Evolutionary conservation across 2,888 invertebrate species (phyloP).

Genomic region (Eugnorisma glareosa): DNA sequence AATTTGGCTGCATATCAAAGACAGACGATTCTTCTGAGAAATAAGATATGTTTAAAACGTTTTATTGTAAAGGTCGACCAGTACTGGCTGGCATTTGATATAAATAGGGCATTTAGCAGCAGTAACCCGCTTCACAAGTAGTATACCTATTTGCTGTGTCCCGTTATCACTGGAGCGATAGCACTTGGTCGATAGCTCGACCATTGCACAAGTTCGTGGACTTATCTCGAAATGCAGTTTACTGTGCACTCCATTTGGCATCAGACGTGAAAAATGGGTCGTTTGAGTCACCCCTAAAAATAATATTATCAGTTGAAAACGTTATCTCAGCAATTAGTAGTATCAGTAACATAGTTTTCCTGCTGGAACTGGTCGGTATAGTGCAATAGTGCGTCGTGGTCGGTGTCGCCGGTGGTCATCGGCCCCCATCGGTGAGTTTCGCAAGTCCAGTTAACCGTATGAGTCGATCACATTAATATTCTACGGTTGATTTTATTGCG

Average conservation of each 20-base stretch:
- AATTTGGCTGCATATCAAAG: conserved; percentile 73
- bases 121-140: conserved; percentile 79
- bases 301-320: conserved; percentile 36
- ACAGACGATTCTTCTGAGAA: conserved; percentile 66
- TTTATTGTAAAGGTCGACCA: conserved; percentile 56
- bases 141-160: conserved; percentile 76
- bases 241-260: conserved; percentile 78
- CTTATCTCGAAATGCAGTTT: conserved; percentile 86
- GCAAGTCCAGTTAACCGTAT: conserved; percentile 89
- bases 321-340: conserved; percentile 67
- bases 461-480: conserved; percentile 88
- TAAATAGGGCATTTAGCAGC: conserved; percentile 78
- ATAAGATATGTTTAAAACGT: conserved; percentile 61
- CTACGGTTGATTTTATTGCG: conserved; percentile 84
- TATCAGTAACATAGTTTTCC: conserved; percentile 71
- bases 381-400: conserved; percentile 73
- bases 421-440: conserved; percentile 88
- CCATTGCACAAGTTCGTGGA: conserved; percentile 79
- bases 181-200: conserved; percentile 79
- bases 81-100: conserved; percentile 66
- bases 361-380: conserved; percentile 73
- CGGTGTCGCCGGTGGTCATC: conserved; percentile 86
- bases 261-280: conserved; percentile 75
- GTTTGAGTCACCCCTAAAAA: conserved; percentile 64
- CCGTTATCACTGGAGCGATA: conserved; percentile 85